These are phyloP conservation scores for Calyptomena viridis DNA, from an alignment of 2,113 vertebrate species.

Conservation along the genomic window DNA sequence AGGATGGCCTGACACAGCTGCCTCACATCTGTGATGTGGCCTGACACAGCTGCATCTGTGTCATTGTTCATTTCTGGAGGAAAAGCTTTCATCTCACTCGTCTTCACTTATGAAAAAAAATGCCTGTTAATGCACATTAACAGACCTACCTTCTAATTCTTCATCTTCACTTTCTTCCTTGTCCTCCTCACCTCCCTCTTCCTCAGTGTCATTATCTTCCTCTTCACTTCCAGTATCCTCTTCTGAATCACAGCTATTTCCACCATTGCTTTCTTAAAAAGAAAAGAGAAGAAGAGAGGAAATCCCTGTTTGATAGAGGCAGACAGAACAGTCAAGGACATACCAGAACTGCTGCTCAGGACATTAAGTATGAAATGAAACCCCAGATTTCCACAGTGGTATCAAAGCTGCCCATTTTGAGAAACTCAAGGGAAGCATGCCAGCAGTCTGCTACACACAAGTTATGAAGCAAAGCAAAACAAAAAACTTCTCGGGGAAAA, in stretches of 20 bases:
- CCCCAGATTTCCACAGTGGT: neutral
- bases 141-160: conserved; percentile 62
- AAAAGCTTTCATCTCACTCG: neutral
- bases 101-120: neutral
- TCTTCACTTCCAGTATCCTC: conserved; percentile 72
- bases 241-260: conserved; percentile 68
- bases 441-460: neutral
- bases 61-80: neutral
- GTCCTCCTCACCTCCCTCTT: conserved; percentile 72
- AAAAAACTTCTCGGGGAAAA: no score
- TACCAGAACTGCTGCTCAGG: neutral
- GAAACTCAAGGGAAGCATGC: neutral
- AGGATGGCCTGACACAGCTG: neutral
- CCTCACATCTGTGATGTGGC: neutral
- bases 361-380: neutral
- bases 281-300: neutral
- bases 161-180: conserved; percentile 79
- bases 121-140: neutral
- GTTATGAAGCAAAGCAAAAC: neutral
- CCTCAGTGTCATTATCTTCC: conserved; percentile 69
- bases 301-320: neutral
- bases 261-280: conserved; percentile 76
- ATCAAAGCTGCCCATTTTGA: neutral
- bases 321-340: neutral
- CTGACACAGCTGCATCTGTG: neutral